Evolutionary conservation across 2,888 invertebrate genomes (phyloP), one percentile per base, ranked within the genome.

Genomic region (Lithosia quadra): DNA sequence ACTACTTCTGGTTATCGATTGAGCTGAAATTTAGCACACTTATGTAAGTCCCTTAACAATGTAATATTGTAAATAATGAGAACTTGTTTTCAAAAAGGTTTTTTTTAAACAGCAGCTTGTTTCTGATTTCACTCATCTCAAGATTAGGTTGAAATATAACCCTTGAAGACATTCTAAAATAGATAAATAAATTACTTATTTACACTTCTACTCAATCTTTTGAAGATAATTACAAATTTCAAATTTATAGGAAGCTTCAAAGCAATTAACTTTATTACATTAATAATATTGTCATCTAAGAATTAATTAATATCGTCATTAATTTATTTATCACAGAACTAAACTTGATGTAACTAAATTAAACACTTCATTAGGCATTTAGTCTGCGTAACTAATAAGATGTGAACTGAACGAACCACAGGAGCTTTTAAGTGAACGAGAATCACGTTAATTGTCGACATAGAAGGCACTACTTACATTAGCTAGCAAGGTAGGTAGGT

Each of bases 291-390:
- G 0, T n/a, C n/a, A n/a, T 49, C 49, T n/a, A 8, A 49, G 49
- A n/a, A n/a, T 18, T 49, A 49, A 49, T 49, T 49, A n/a, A 49
- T 43, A 18, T 18, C 18, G 43, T 43, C 18, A 43, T 43, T 43
- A 43, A 43, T 18, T 18, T 43, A 18, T 15, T 43, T 43, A 43
- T 43, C 43, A 18, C 43, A 39, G 18, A 49, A 49, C 18, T 49
- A n/a, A n/a, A 49, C n/a, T n/a, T n/a, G n/a, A 49, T 9, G 2
- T 49, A 49, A 49, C 49, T 9, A 49, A 49, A 49, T 49, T 49
- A 49, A n/a, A n/a, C n/a, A 49, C 49, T 49, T 49, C 49, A 49
- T n/a, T 49, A n/a, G 49, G n/a, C 9, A 49, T n/a, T 49, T 49
- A 49, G 49, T 1, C n/a, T 49, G 49, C 49, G 49, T 49, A 49